Evolutionary conservation across 1,140 invertebrate genomes (phyloP), one percentile per base, ranked within the genome.

Genomic region (Leptinotarsa defecta): DNA sequence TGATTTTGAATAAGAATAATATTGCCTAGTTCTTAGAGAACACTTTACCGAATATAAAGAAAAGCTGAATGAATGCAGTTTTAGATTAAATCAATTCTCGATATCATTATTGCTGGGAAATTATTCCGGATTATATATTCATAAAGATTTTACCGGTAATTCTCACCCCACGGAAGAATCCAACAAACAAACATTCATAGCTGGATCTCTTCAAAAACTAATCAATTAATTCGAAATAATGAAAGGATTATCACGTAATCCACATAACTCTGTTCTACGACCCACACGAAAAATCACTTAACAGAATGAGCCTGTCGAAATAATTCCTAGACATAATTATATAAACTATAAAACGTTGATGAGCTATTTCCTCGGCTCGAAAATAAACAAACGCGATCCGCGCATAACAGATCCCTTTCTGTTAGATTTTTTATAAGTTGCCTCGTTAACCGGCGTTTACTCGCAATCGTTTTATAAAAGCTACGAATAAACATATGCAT

Each of bases 401-500:
- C 52, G 13, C 52, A n/a, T 57, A 57, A 57, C 52, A 57, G 52
- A 57, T 57, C n/a, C 52, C 52, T 57, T 57, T 57, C 52, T 57
- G 52, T 57, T 19, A 49, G 24, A 13, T 48, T 68, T 68, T 68
- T 68, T 68, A 27, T 68, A 27, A 43, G 24, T 43, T n/a, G 17
- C 15, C 67, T 68, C 67, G 67, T 68, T 68, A 68, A 34, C 22
- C 24, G 43, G 52, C 43, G 15, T 68, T 68, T 68, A 68, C 43
- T 68, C 24, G 43, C 67, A 65, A 65, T 65, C 24, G 34, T 57
- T 43, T 15, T 15, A 68, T 27, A 68, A 43, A 68, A 68, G 67
- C 24, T 27, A 48, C 1, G 17, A 48, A 68, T 43, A 15, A 43
- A 19, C 17, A 48, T 19, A 43, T 48, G 43, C 43, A 68, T 68